Evolutionary conservation across 1,140 invertebrate genomes (phyloP).

Genomic region (Thaumatotibia leucotreta): DNA sequence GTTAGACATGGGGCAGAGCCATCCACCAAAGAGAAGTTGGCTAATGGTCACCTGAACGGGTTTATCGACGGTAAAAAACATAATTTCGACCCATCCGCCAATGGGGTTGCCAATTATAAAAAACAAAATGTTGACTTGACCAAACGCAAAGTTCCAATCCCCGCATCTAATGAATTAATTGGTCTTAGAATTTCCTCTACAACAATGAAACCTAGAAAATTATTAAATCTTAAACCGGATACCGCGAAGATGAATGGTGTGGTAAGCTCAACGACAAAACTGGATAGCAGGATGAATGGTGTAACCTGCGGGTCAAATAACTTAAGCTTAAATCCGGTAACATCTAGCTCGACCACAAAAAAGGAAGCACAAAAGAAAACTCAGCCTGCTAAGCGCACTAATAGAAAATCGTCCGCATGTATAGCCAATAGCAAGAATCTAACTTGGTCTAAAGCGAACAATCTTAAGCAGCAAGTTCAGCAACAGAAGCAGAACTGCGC

Average conservation of each 20-base stretch:
- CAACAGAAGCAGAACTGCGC: conserved; percentile 63
- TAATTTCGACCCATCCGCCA: conserved; percentile 56
- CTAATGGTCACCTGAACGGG: conserved; percentile 39
- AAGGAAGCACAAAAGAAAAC: conserved; percentile 52
- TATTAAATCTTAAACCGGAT: conserved; percentile 36
- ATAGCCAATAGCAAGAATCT: conserved; percentile 71
- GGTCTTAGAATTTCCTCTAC: conserved; percentile 46
- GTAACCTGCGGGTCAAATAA: conserved; percentile 67
- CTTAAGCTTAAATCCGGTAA: conserved; percentile 45
- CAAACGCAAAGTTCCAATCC: conserved; percentile 53
- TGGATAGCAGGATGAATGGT: conserved; percentile 68
- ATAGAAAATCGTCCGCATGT: conserved; percentile 68
- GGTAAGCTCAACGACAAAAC: conserved; percentile 62
- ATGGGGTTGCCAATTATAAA: conserved; percentile 28
- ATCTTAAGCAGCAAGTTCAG: conserved; percentile 62
- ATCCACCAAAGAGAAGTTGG: conserved; percentile 39
- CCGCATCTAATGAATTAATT: conserved; percentile 38
- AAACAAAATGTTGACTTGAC: conserved; percentile 29
- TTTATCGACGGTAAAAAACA: conserved; percentile 49
- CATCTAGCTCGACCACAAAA: conserved; percentile 40
- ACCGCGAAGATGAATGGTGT: conserved; percentile 46
- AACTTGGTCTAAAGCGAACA: conserved; percentile 71
- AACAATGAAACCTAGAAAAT: conserved; percentile 44
- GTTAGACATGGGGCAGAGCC: conserved; percentile 40
- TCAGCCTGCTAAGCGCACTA: conserved; percentile 51